phyloP scores from a whole-genome alignment of 92 coral and sea anemone species.

The Epizoanthus illoricatus region DNA sequence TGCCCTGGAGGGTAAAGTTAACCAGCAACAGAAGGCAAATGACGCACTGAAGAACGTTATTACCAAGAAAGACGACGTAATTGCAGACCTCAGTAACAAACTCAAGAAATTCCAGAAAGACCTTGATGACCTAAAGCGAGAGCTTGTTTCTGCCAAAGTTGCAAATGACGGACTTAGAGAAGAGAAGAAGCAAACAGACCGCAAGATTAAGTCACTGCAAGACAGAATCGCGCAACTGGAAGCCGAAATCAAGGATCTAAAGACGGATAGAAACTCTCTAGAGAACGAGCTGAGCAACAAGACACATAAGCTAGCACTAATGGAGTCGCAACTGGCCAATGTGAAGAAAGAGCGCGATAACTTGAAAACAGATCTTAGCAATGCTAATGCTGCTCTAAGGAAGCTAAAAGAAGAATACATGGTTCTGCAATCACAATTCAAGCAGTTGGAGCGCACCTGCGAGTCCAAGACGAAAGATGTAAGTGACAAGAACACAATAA shows the following conservation, averaged over 20 bases:
- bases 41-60: constrained; percentile 65
- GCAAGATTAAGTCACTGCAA: constrained; percentile 61
- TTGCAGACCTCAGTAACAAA: constrained; percentile 67
- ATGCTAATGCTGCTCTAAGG: constrained; percentile 53
- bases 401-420: constrained; percentile 76
- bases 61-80: constrained; percentile 77
- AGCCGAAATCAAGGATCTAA: constrained; percentile 73
- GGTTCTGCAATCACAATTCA: constrained; percentile 54
- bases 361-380: constrained; percentile 63
- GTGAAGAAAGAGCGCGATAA: constrained; percentile 73
- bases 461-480: constrained; percentile 68
- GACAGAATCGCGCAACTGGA: constrained; percentile 63
- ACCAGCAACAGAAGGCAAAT: constrained; percentile 67
- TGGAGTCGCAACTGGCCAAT: constrained; percentile 74
- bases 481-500: constrained; percentile 64
- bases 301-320: constrained; percentile 73
- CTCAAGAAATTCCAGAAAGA: constrained; percentile 77
- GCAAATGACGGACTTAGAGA: constrained; percentile 64
- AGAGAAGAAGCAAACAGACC: constrained; percentile 76
- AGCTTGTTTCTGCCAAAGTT: constrained; percentile 67
- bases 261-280: constrained; percentile 78
- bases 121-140: constrained; percentile 68
- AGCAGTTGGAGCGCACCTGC: constrained; percentile 61
- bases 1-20: constrained; percentile 60
- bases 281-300: constrained; percentile 85